These are phyloP conservation scores for Syndactyla subalaris DNA, from an alignment of 2,797 vertebrate species.

Conservation along the genomic window DNA sequence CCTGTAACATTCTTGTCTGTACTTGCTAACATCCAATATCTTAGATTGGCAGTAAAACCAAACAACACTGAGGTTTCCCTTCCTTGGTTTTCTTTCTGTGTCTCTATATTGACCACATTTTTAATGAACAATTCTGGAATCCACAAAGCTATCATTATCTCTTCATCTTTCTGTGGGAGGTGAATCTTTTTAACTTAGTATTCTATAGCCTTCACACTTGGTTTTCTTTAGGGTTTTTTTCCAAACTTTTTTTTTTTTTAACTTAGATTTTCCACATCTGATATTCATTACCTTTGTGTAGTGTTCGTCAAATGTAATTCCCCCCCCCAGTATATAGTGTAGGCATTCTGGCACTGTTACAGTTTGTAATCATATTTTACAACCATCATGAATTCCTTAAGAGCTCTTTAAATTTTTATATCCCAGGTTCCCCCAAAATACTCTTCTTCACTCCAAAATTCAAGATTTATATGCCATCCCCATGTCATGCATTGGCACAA, in stretches of 20 bases:
- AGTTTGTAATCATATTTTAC: conserved; percentile 22
- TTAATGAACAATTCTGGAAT: neutral
- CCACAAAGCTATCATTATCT: neutral
- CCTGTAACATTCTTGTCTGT: neutral
- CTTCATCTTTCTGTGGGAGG: neutral
- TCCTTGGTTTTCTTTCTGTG: neutral
- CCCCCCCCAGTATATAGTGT: neutral
- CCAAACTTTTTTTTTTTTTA: neutral
- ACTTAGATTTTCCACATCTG: neutral
- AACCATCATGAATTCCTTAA: neutral
- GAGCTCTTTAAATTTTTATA: conserved; percentile 18
- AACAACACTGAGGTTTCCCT: neutral
- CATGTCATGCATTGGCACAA: neutral
- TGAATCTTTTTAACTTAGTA: neutral
- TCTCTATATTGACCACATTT: neutral
- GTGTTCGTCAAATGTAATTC: neutral
- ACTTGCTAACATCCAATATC: neutral
- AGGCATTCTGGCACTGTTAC: neutral
- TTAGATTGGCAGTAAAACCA: neutral
- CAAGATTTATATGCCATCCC: neutral
- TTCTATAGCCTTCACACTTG: neutral
- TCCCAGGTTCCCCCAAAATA: neutral
- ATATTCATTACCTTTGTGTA: neutral
- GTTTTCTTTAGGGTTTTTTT: neutral
- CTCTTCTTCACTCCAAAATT: neutral